Evolutionary conservation across 2,113 vertebrate genomes (phyloP).

Genomic region (Mesoclemmys tuberculata): DNA sequence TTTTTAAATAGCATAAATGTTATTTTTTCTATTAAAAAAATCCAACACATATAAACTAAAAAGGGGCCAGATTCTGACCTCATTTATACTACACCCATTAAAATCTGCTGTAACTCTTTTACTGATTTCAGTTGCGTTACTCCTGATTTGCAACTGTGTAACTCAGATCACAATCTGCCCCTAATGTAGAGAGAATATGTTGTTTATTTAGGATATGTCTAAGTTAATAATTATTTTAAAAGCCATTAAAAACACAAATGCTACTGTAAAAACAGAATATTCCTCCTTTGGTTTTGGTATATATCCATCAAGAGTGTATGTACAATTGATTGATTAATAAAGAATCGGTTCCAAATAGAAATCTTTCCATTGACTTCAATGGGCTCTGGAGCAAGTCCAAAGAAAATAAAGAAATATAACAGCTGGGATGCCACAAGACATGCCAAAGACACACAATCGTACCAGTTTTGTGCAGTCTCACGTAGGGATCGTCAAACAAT

Average conservation of each 20-base stretch:
- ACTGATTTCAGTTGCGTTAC: not conserved
- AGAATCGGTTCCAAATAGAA: not conserved
- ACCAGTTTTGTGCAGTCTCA: not conserved
- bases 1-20: not conserved
- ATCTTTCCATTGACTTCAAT: slow-evolving; percentile 28
- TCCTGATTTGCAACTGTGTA: not conserved
- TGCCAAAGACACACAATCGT: not conserved
- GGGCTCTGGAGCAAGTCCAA: slow-evolving; percentile 23
- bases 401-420: not conserved
- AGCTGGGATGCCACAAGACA: slow-evolving; percentile 8
- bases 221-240: not conserved
- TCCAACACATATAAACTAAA: not conserved
- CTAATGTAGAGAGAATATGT: rapidly evolving
- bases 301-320: not conserved
- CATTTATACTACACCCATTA: not conserved
- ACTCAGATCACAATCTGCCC: not conserved
- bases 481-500: not conserved
- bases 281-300: not conserved
- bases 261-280: not conserved
- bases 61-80: not conserved
- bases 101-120: not conserved
- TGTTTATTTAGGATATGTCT: not conserved
- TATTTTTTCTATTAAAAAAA: not conserved
- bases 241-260: not conserved
- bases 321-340: not conserved